These are phyloP conservation scores for Ageneiosus marmoratus DNA, from an alignment of 2,113 vertebrate species.

Conservation along the genomic window DNA sequence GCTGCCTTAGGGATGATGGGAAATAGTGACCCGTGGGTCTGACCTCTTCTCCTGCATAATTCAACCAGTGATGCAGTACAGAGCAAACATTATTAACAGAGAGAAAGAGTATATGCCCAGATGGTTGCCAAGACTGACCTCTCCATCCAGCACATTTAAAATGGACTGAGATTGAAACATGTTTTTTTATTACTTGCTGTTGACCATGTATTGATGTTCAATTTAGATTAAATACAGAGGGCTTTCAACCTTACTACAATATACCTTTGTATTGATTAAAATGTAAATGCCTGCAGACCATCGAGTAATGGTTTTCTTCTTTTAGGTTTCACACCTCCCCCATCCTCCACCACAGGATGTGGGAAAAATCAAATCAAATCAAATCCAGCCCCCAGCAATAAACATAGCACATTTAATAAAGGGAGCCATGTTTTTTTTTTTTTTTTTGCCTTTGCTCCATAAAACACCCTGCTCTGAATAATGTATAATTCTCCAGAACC, in stretches of 20 bases:
- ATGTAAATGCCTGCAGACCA: neutral
- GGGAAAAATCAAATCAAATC: neutral
- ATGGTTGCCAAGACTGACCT: neutral
- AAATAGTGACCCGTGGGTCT: constrained; percentile 7
- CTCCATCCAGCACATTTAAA: neutral
- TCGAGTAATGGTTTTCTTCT: neutral
- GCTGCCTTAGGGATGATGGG: constrained; percentile 32
- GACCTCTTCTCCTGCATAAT: constrained; percentile 30
- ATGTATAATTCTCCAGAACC: neutral
- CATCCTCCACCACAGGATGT: neutral
- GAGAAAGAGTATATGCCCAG: neutral
- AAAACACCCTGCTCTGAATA: neutral
- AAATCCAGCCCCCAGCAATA: neutral
- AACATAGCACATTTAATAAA: neutral
- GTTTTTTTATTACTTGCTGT: neutral
- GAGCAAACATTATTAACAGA: constrained; percentile 37
- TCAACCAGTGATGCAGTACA: constrained; percentile 4
- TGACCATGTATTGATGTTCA: neutral
- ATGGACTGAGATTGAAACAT: neutral
- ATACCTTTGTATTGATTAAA: neutral
- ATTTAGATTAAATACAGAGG: neutral
- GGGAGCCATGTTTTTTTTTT: neutral
- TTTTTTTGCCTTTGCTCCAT: neutral
- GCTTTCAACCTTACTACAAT: neutral
- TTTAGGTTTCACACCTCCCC: neutral